These are phyloP conservation scores for Phrynosoma blainvillii DNA, from an alignment of 2,113 vertebrate species.

Conservation along the genomic window DNA sequence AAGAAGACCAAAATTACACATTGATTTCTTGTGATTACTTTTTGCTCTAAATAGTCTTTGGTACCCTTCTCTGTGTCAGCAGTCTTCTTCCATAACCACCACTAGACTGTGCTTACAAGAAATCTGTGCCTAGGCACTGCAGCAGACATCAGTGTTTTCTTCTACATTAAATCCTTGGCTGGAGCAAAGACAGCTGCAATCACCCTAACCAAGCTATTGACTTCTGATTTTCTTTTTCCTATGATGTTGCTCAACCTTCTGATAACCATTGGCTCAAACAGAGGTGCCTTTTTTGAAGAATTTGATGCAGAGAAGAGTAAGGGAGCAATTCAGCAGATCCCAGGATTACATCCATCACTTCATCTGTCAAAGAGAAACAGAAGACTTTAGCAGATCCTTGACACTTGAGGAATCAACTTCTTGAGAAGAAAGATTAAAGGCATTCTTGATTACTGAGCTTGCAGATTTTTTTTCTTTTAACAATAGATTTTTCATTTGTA, in stretches of 20 bases:
- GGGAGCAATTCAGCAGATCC: neutral
- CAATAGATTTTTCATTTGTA: neutral
- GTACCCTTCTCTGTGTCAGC: neutral
- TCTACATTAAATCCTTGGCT: neutral
- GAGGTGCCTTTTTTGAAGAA: neutral
- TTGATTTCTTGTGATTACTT: neutral
- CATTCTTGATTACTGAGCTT: neutral
- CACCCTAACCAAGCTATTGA: neutral
- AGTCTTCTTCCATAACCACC: neutral
- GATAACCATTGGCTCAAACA: neutral
- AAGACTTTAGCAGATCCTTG: neutral
- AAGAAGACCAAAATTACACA: neutral
- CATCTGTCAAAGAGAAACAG: neutral
- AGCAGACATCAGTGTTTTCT: neutral
- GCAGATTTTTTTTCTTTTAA: neutral
- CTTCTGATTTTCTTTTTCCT: neutral
- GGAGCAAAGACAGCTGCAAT: neutral
- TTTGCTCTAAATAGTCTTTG: neutral
- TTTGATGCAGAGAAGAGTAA: neutral
- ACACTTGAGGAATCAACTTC: neutral
- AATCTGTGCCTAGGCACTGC: neutral
- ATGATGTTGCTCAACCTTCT: neutral
- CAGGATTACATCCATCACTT: neutral
- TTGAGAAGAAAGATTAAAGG: neutral
- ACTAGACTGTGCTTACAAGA: neutral